Base-by-base conservation (phyloP, 2,797 vertebrate species). In the Limosa lapponica region DNA sequence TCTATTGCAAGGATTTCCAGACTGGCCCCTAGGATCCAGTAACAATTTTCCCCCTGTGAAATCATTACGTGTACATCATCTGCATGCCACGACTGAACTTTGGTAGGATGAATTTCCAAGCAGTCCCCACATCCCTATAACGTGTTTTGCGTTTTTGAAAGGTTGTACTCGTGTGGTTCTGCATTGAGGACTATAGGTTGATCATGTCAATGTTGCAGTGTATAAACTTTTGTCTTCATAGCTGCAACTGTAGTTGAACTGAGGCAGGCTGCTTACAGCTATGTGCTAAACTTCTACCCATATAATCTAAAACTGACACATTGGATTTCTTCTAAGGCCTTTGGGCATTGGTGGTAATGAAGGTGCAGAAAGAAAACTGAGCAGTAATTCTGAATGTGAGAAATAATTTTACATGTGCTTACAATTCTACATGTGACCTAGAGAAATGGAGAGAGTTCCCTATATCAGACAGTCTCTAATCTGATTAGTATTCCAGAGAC, bases 401-500 rank as follows among this genome's bases (percentile, higher is more conserved):
- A 30, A 36, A 4, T 75, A 69, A 61, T 79, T 79, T n/a, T 62
- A 2, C 18, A 11, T 43, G 16, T 66, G 64, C 16, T n/a, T 88
- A n/a, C 69, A 78, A 72, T 87, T 79, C n/a, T 62, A 0, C 8
- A 4, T 43, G 52, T 74, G 54, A 81, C 19, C 44, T 85, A 41
- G 30, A 74, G 62, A 83, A 86, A 85, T 6, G 18, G 48, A 82
- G 28, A 49, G 77, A 89, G 55, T 79, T 93, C 41, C 25, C 18
- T 32, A 0, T 69, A 41, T 81, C 54, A 39, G 58, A 34, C 41
- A 66, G 54, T 88, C 66, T 92, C 51, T 83, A 71, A 84, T 86
- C 86, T 93, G 93, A 87, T 95, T 94, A 96, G 82, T 83, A 89
- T 96, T 97, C 92, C 48, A 70, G 86, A 83, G 88, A 36, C 82